Evolutionary conservation across 2,113 vertebrate species (phyloP).

Genomic region (Polypterus bichir): DNA sequence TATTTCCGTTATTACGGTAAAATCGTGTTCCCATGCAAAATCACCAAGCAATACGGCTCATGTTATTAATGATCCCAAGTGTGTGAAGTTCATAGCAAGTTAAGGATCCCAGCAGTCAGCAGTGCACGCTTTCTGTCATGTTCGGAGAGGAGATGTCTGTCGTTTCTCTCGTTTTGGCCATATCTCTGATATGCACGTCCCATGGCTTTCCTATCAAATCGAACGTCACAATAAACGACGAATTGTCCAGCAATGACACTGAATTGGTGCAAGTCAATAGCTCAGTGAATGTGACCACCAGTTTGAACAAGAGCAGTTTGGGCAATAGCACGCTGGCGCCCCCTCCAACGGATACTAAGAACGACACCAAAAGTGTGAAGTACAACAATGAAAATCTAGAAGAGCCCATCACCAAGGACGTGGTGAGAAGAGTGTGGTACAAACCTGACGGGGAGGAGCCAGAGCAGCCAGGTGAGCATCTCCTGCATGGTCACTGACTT

Average conservation of each 20-base stretch:
- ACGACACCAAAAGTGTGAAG: neutral
- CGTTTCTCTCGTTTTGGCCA: neutral
- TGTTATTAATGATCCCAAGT: neutral
- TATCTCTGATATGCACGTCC: neutral
- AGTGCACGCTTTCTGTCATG: neutral
- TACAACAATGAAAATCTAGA: neutral
- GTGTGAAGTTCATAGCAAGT: no score
- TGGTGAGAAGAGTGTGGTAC: neutral
- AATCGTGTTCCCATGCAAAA: neutral
- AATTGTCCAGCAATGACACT: neutral
- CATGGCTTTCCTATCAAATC: neutral
- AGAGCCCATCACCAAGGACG: slow-evolving; percentile 5
- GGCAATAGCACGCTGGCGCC: neutral
- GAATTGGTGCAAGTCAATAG: neutral
- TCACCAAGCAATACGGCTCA: neutral
- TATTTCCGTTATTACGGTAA: neutral
- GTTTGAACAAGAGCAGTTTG: neutral
- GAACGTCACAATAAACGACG: neutral
- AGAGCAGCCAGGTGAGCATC: slow-evolving; percentile 10
- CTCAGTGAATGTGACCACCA: neutral
- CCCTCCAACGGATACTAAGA: neutral
- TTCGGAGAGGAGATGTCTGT: neutral
- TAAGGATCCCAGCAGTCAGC: neutral
- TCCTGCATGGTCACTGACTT: neutral
- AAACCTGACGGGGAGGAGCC: neutral